Evolutionary conservation across 2,113 vertebrate species (phyloP), one percentile per base, ranked within the genome.

Genomic region (Cercocebus atys): DNA sequence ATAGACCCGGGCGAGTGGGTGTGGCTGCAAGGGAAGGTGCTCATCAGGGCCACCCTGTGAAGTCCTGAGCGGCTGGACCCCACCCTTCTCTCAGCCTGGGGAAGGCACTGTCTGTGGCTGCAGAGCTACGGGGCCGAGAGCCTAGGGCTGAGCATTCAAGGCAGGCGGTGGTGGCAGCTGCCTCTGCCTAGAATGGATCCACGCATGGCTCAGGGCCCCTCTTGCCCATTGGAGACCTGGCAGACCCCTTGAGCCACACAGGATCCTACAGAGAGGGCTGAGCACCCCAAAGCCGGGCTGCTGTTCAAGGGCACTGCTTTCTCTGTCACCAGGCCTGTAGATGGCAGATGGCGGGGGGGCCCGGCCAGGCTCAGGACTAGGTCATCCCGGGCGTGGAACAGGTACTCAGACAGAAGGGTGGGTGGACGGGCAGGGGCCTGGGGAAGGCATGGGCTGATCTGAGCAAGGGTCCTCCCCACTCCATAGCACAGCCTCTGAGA

Each of bases 1-100:
- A 99, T 99, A 98, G 99, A 99, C 98, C 99, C 99, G 0, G 99
- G 99, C 88, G 99, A 99, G 98, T 99, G 99, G 45, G 99, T 99
- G 98, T 99, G 99, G 99, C 99, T 99, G 99, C 30, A 98, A 98
- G 92, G 84, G 66, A 98, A 88, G 85, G 97, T 70, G 4, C 35
- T 11, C 1, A 52, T 97, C 89, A 97, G 95, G 1, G 12, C 18
- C 0, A 55, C 32, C n/a, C 68, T 45, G 4, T 9, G 52, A 25
- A 0, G 4, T 47, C 18, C 38, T 38, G 11, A 10, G 30, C 1
- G 22, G 38, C n/a, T 38, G 78, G 81, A 50, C 27, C 75, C 3
- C 38, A 47, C 8, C 72, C 40, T 50, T 17, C 17, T 18, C 25
- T 50, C 27, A 18, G 50, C n/a, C 5, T 30, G 9, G 38, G 22